Evolutionary conservation across 23 tunicate species (phyloP).

Genomic region (Halocynthia roretzi): DNA sequence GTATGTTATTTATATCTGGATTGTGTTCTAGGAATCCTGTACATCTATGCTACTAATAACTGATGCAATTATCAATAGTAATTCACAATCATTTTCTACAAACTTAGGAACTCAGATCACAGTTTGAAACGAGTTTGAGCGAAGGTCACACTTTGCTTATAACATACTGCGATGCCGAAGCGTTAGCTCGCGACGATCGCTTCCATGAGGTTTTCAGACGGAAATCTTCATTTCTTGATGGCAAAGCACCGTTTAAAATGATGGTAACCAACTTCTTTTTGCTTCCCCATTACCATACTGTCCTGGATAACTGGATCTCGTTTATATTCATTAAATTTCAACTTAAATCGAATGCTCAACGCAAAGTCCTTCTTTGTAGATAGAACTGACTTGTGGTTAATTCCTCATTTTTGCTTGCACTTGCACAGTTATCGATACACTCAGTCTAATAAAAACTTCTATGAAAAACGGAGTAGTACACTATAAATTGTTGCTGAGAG

Average conservation of each 20-base stretch:
- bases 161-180: conserved; percentile 81
- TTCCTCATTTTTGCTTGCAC: too few relatives aligned
- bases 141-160: conserved; percentile 82
- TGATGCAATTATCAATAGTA: too few relatives aligned
- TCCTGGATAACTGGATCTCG: neutral
- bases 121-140: conserved; percentile 84
- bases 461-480: too few relatives aligned
- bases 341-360: too few relatives aligned
- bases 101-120: conserved; percentile 62
- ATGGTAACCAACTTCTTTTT: conserved; percentile 45
- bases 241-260: conserved; percentile 80
- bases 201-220: conserved; percentile 73
- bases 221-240: conserved; percentile 42
- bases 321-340: neutral
- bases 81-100: too few relatives aligned
- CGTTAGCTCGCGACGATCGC: conserved; percentile 58
- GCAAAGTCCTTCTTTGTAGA: too few relatives aligned
- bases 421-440: too few relatives aligned
- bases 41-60: too few relatives aligned
- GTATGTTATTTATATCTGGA: conserved; percentile 7
- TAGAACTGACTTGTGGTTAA: too few relatives aligned
- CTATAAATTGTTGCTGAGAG: too few relatives aligned
- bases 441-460: too few relatives aligned
- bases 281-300: neutral
- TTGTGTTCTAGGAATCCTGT: too few relatives aligned